Conservation (phyloP, 2,888 invertebrate species). For the Rosalia funebris region DNA sequence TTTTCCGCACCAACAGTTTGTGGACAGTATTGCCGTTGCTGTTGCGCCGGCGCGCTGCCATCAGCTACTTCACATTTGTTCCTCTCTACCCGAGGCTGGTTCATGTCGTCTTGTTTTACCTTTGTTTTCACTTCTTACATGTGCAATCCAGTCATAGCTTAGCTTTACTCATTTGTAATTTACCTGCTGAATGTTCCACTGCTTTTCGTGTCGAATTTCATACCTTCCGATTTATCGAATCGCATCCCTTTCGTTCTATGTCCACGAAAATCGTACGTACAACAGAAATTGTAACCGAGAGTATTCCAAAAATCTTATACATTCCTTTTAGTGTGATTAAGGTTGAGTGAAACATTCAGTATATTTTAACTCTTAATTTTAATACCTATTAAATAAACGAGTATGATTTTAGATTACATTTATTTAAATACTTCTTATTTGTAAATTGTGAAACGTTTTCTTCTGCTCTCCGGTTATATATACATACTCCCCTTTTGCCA, state of each 20-base stretch:
- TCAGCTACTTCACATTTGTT: slow-evolving; percentile 41
- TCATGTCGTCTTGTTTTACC: slow-evolving; percentile 5
- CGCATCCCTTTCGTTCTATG: too few species aligned
- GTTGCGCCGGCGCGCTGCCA: slow-evolving; percentile 28
- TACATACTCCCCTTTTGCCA: neutral
- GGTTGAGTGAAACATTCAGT: slow-evolving; percentile 47
- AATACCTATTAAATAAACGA: slow-evolving; percentile 21
- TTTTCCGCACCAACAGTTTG: slow-evolving; percentile 41
- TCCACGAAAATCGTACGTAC: too few species aligned
- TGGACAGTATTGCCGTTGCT: slow-evolving; percentile 35
- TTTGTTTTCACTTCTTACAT: slow-evolving; percentile 29
- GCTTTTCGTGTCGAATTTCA: slow-evolving; percentile 15
- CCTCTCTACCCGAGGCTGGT: slow-evolving; percentile 27
- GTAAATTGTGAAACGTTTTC: neutral
- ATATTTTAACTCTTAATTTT: slow-evolving; percentile 34
- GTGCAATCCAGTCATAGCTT: slow-evolving; percentile 38
- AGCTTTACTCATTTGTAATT: slow-evolving; percentile 31
- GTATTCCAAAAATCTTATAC: slow-evolving; percentile 34
- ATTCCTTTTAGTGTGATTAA: slow-evolving; percentile 49
- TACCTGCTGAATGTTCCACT: slow-evolving; percentile 41
- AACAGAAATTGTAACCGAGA: too few species aligned
- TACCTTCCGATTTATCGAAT: too few species aligned
- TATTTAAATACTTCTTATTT: too few species aligned
- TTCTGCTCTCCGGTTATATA: neutral
- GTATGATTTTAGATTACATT: neutral